These are phyloP conservation scores for Frieseomelitta varia DNA, from an alignment of 1,140 invertebrate genomes.

Conservation along the genomic window DNA sequence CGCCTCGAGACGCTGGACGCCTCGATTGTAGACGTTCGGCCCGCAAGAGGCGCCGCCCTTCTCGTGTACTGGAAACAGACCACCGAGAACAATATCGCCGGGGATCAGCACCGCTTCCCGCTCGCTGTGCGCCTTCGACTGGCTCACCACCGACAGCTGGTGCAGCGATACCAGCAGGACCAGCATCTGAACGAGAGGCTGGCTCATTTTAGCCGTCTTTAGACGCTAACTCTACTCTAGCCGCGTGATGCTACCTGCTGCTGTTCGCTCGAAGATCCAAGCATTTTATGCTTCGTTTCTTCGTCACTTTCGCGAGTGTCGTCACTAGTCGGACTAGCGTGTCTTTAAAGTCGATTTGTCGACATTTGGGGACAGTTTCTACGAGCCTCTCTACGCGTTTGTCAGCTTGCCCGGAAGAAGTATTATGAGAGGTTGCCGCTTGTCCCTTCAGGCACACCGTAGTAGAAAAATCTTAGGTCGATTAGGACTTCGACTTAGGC, in stretches of 20 bases:
- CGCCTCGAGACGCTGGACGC: conserved; percentile 91
- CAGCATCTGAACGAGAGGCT: conserved; percentile 47
- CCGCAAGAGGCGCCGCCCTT: conserved; percentile 86
- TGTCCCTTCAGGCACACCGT: background rate
- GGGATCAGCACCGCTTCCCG: conserved; percentile 77
- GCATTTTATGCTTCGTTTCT: conserved; percentile 19
- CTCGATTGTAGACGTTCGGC: conserved; percentile 88
- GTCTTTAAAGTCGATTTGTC: background rate
- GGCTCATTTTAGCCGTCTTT: conserved; percentile 63
- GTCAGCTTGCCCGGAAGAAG: background rate
- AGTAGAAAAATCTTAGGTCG: conserved; percentile 23
- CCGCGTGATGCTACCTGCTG: background rate
- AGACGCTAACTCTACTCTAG: background rate
- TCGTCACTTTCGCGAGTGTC: background rate
- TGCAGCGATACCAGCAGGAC: conserved; percentile 57
- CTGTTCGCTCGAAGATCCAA: conserved; percentile 15
- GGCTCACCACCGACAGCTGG: conserved; percentile 37
- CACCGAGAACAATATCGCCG: conserved; percentile 89
- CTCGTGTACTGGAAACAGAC: conserved; percentile 91
- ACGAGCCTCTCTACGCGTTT: background rate
- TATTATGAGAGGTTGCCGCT: background rate
- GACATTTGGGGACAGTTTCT: background rate
- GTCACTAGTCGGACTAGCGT: background rate
- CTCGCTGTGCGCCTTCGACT: conserved; percentile 62
- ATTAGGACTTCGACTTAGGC: background rate